Conservation (phyloP, 2,888 invertebrate genomes). For the Boloria euphrosyne region DNA sequence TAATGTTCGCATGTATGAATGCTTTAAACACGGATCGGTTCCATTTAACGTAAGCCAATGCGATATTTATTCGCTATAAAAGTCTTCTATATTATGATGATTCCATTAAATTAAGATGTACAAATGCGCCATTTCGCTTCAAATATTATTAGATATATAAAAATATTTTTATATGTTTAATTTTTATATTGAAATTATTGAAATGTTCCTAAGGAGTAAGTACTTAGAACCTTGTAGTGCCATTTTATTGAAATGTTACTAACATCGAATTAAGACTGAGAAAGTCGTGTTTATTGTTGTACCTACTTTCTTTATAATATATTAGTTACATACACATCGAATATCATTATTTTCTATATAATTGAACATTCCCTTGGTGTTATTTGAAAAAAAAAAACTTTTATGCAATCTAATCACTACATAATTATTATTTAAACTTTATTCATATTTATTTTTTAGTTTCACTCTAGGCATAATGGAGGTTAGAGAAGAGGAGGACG, state of each 20-base stretch:
- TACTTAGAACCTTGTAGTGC: conserved; percentile 70
- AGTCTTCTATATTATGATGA: conserved; percentile 26
- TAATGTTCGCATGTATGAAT: conserved; percentile 31
- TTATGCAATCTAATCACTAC: no score
- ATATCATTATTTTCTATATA: background rate
- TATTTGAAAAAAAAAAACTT: background rate
- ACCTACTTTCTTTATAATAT: conserved; percentile 1
- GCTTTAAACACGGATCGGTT: conserved; percentile 36
- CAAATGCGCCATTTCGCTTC: conserved; percentile 55
- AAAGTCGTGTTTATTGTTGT: conserved; percentile 47
- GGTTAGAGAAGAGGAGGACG: no score
- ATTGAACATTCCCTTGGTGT: background rate
- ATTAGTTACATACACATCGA: background rate
- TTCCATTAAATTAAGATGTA: conserved; percentile 46
- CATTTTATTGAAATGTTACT: conserved; percentile 60
- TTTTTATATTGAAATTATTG: conserved; percentile 56
- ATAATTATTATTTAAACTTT: background rate
- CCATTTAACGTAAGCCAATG: conserved; percentile 21
- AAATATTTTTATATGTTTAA: conserved; percentile 67
- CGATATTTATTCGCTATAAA: conserved; percentile 17
- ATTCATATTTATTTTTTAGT: background rate
- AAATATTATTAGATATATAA: conserved; percentile 49
- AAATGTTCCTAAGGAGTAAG: conserved; percentile 67
- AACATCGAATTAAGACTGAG: conserved; percentile 77
- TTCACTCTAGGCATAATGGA: no score